phyloP scores from a whole-genome alignment of 64 coral and sea anemone species.

The Pocillopora verrucosa region DNA sequence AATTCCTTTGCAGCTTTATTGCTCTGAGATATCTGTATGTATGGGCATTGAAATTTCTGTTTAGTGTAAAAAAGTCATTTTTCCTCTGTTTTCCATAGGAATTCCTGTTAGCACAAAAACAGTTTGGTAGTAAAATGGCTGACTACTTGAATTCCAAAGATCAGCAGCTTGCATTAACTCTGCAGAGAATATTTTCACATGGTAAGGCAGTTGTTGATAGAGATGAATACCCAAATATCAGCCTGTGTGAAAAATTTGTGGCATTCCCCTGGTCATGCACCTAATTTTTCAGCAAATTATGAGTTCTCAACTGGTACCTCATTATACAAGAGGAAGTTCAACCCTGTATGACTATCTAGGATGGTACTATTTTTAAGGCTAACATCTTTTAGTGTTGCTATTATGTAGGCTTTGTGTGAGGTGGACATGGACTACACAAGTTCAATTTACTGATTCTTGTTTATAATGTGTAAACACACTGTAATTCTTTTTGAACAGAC shows the following conservation, averaged over 20 bases:
- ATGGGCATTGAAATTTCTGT: too few relatives aligned
- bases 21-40: too few relatives aligned
- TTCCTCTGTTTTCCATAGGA: constrained; percentile 32
- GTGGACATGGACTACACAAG: too few relatives aligned
- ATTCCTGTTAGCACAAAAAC: constrained; percentile 72
- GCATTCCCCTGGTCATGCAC: background rate
- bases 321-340: too few relatives aligned
- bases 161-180: constrained; percentile 53
- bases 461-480: too few relatives aligned
- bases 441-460: too few relatives aligned
- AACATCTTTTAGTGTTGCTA: too few relatives aligned
- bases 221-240: background rate
- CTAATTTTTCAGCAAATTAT: too few relatives aligned
- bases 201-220: constrained; percentile 18
- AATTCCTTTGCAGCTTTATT: too few relatives aligned
- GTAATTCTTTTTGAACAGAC: background rate
- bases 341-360: too few relatives aligned
- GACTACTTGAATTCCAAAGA: constrained; percentile 58
- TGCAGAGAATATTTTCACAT: constrained; percentile 55
- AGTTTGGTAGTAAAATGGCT: constrained; percentile 62
- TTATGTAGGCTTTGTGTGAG: too few relatives aligned
- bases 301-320: too few relatives aligned
- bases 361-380: background rate
- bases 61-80: background rate
- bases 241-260: background rate